Evolutionary conservation across 2,113 vertebrate genomes (phyloP).

Genomic region (Caretta caretta): DNA sequence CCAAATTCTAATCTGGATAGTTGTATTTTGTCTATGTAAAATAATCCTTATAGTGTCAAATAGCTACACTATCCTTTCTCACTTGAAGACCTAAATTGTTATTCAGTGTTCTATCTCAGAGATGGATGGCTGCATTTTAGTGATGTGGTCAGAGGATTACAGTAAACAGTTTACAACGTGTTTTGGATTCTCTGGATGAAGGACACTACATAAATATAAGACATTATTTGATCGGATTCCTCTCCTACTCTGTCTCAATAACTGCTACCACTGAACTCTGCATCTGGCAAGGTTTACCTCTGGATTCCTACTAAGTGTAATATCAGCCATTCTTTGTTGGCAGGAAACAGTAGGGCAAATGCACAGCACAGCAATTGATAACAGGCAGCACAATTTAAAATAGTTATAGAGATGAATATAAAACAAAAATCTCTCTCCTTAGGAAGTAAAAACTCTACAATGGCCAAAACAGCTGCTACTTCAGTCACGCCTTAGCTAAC

Average conservation of each 20-base stretch:
- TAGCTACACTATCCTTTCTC: background rate
- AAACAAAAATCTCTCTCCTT: conserved; percentile 38
- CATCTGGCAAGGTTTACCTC: background rate
- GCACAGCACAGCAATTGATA: background rate
- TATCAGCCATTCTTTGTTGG: background rate
- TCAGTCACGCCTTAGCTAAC: conserved; percentile 16
- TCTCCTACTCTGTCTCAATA: background rate
- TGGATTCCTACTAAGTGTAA: rapidly evolving
- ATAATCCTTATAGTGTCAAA: background rate
- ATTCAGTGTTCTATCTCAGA: background rate
- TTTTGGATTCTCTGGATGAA: background rate
- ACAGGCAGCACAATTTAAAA: conserved; percentile 41
- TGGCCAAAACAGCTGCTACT: conserved; percentile 15
- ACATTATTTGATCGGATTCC: background rate
- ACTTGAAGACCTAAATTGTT: background rate
- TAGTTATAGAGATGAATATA: conserved; percentile 9
- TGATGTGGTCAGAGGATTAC: background rate
- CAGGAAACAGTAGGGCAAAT: conserved; percentile 37
- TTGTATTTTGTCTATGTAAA: background rate
- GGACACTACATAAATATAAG: background rate
- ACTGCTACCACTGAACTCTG: background rate
- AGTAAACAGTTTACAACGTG: background rate
- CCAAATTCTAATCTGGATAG: background rate
- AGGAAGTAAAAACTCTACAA: conserved; percentile 15
- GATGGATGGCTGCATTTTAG: background rate